Evolutionary conservation across 2,113 vertebrate genomes (phyloP), one percentile per base, ranked within the genome.

Genomic region (Campylomormyrus tamandua): DNA sequence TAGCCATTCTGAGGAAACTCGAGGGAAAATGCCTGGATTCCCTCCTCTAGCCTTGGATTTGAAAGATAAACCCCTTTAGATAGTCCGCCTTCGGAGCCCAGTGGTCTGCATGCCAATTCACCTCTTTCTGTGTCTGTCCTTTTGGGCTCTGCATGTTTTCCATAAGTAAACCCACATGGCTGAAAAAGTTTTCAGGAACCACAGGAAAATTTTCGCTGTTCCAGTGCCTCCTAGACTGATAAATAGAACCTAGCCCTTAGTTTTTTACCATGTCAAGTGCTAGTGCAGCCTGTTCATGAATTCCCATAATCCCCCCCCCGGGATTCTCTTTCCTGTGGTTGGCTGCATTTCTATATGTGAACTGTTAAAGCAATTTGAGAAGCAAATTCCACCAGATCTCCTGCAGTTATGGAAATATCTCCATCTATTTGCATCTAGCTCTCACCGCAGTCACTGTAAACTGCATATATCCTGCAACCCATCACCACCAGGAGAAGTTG

Each of bases 341-440:
- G 42, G 31, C 74, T 45, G 9, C 46, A 58, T 58, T 77, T 50
- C 53, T 48, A 53, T 39, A 85, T 83, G 17, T 87, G 48, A 45
- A 45, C 48, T 35, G 49, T 8, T 83, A 74, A 89, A 24, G 19
- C 19, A 21, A 85, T 83, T 84, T 56, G 52, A 85, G 39, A 62
- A 53, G 5, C 77, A 62, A 62, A 85, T 62, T 89, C 89, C 52
- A 11, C 49, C 11, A 7, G 21, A 39, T 84, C 89, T 62, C 15
- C 13, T 45, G 21, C 17, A 31, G 24, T 74, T 88, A 74, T 70
- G 87, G 87, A 84, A 85, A 85, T 52, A 19, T 31, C 56, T 62
- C 6, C 85, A 52, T 46, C 11, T 11, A 88, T 88, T 88, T 66
- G 87, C 87, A 89, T 85, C 52, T 80, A 42, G 45, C n/a, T 31